Conservation (phyloP, 2,113 vertebrate genomes). For the Chaetorhynchus papuensis region DNA sequence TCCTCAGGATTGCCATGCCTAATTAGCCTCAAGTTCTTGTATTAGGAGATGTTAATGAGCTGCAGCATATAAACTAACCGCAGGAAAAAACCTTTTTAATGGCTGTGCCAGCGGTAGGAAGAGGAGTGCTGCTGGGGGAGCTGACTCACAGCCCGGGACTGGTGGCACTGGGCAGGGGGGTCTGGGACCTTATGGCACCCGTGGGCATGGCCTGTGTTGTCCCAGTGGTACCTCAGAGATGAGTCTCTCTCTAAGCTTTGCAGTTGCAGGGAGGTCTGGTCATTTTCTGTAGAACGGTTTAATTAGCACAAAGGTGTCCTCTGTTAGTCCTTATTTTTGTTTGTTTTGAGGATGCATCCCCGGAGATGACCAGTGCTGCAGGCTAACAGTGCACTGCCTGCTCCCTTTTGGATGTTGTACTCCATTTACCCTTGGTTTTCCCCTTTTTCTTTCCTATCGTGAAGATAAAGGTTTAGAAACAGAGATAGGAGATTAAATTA, state of each 20-base stretch:
- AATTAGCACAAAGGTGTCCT: neutral
- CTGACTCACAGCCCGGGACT: neutral
- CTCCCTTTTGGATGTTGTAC: neutral
- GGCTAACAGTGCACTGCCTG: neutral
- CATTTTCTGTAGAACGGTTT: neutral
- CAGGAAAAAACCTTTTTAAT: slow-evolving; percentile 31
- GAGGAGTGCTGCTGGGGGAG: neutral
- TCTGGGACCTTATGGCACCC: fast-evolving
- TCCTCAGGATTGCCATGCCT: slow-evolving; percentile 63
- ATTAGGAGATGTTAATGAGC: slow-evolving; percentile 70
- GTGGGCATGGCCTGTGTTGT: fast-evolving
- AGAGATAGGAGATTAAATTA: neutral
- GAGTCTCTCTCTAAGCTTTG: neutral
- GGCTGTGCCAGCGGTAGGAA: neutral
- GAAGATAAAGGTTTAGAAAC: neutral
- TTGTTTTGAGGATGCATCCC: neutral
- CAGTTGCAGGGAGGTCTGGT: neutral
- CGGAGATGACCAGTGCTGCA: neutral
- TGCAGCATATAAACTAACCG: slow-evolving; percentile 65
- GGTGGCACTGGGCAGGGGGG: neutral
- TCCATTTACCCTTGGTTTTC: neutral
- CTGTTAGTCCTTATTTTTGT: neutral
- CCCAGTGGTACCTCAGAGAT: neutral
- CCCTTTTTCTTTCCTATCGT: neutral
- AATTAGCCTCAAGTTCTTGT: slow-evolving; percentile 70